A percentile compares a stretch with the other conserved stretches of the same genome.
phyloP scores from a whole-genome alignment of 2,888 invertebrate genomes.

The Pammene fasciana region DNA sequence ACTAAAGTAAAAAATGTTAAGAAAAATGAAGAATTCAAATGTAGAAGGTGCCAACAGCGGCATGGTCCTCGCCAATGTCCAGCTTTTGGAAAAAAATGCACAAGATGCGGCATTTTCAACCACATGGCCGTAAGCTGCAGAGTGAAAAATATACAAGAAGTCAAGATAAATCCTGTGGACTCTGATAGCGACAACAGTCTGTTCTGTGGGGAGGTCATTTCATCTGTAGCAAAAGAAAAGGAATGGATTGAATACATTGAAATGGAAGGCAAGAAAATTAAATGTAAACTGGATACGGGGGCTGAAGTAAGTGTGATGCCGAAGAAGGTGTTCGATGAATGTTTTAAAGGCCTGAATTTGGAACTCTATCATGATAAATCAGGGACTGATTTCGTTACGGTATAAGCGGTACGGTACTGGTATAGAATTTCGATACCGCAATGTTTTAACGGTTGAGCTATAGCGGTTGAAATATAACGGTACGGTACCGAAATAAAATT shows the following conservation, averaged over 20 bases:
- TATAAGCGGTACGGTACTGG: no score
- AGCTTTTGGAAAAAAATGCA: conserved; percentile 22
- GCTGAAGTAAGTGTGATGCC: conserved; percentile 21
- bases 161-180: background rate
- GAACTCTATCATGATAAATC: conserved; percentile 2
- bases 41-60: conserved; percentile 21
- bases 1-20: background rate
- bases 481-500: no score
- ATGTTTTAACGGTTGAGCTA: no score
- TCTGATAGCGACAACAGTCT: background rate
- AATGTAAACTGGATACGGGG: conserved; percentile 10
- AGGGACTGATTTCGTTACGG: no score
- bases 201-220: background rate
- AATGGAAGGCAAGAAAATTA: background rate
- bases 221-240: background rate
- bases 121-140: conserved; percentile 15
- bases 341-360: background rate
- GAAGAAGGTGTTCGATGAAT: background rate
- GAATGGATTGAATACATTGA: background rate
- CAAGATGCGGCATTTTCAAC: conserved; percentile 15
- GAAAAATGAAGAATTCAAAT: background rate
- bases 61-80: conserved; percentile 28
- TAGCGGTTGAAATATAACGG: no score
- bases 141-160: background rate
- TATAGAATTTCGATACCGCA: no score